These are phyloP conservation scores for Orbicella faveolata DNA, from an alignment of 64 coral and sea anemone genomes.

Conservation along the genomic window DNA sequence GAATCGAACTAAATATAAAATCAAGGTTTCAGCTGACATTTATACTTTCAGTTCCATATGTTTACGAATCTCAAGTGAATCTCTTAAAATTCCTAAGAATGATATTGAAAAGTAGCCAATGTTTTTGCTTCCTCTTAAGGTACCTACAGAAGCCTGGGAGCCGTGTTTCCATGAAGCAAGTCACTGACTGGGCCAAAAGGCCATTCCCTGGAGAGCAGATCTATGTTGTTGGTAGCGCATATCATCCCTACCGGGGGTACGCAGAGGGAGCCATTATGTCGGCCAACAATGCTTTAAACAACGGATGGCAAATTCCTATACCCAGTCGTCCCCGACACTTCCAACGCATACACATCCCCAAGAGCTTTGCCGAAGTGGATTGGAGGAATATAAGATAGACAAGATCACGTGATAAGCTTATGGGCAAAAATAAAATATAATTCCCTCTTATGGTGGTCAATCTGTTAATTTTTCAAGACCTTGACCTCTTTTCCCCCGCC, in stretches of 20 bases:
- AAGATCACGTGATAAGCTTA: neutral
- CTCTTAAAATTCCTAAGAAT: too few species aligned
- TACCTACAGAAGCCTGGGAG: slow-evolving; percentile 45
- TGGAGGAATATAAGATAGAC: slow-evolving; percentile 39
- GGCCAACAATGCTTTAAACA: slow-evolving; percentile 35
- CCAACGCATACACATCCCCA: neutral
- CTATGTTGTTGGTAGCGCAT: slow-evolving; percentile 52
- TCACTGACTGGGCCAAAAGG: slow-evolving; percentile 54
- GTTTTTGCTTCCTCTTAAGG: neutral
- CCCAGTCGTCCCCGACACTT: neutral
- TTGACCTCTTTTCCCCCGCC: too few species aligned
- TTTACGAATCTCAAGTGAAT: too few species aligned
- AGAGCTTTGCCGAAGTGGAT: neutral
- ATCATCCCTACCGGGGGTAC: slow-evolving; percentile 48
- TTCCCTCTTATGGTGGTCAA: too few species aligned
- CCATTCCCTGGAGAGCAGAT: slow-evolving; percentile 11
- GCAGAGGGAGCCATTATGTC: slow-evolving; percentile 53
- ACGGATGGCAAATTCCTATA: slow-evolving; percentile 50
- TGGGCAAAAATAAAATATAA: neutral
- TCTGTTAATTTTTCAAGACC: too few species aligned
- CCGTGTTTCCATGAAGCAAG: slow-evolving; percentile 24
- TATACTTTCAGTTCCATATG: too few species aligned
- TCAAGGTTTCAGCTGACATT: too few species aligned
- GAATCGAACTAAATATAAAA: too few species aligned
- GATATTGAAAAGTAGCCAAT: neutral